A percentile compares a stretch with the other conserved stretches of the same genome.
Evolutionary conservation across 2,113 vertebrate genomes (phyloP).

Genomic region (Crotalus viridis): DNA sequence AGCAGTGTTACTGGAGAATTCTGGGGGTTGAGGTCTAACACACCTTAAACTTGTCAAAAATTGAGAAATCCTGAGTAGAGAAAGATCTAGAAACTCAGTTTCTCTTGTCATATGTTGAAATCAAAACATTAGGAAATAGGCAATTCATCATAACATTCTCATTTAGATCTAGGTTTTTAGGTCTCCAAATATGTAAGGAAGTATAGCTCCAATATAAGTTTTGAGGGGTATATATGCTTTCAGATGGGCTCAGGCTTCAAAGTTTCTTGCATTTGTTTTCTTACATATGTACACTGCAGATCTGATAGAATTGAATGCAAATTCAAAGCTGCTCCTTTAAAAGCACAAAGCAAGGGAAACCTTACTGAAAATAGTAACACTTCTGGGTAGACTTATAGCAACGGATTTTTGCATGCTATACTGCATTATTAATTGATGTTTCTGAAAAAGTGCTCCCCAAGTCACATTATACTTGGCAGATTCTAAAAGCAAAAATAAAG

Average conservation of each 20-base stretch:
- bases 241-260: background rate
- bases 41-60: background rate
- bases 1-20: background rate
- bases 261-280: background rate
- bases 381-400: background rate
- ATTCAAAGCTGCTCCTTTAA: background rate
- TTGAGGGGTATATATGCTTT: background rate
- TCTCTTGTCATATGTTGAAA: background rate
- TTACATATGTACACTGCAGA: background rate
- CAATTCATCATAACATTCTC: background rate
- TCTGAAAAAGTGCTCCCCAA: background rate
- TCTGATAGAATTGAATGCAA: background rate
- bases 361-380: background rate
- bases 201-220: background rate
- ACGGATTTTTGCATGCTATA: background rate
- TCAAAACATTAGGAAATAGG: background rate
- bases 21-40: background rate
- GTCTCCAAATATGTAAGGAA: background rate
- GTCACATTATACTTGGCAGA: background rate
- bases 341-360: background rate
- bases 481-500: background rate
- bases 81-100: background rate
- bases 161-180: background rate
- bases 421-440: background rate
- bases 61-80: background rate